Evolutionary conservation across 2,888 invertebrate genomes (phyloP).

Genomic region (Chydorus sphaericus): DNA sequence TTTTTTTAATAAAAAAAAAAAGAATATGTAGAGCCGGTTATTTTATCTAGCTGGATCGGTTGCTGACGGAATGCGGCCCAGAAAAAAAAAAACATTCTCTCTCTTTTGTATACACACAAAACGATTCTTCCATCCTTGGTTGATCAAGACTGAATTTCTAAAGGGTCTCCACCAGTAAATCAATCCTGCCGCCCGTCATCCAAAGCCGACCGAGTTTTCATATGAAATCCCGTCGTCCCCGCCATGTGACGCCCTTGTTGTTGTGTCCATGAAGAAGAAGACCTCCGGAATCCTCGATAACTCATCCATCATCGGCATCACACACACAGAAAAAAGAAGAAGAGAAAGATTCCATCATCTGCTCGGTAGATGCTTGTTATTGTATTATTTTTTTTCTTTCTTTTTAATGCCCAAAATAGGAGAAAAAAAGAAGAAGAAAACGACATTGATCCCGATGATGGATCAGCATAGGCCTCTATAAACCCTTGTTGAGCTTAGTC

Average conservation of each 20-base stretch:
- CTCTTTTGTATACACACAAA: too few relatives aligned
- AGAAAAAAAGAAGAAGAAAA: not conserved
- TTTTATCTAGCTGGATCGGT: too few relatives aligned
- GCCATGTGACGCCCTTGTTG: not conserved
- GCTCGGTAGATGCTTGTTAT: not conserved
- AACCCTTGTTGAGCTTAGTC: constrained; percentile 17
- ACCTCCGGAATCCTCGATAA: not conserved
- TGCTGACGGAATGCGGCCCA: too few relatives aligned
- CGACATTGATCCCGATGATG: not conserved
- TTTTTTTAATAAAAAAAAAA: too few relatives aligned
- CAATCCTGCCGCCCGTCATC: not conserved
- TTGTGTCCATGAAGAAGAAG: too few relatives aligned
- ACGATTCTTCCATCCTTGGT: constrained; percentile 5
- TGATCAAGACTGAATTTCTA: constrained; percentile 2
- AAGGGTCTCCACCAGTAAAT: constrained; percentile 4
- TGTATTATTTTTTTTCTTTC: not conserved
- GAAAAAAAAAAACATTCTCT: too few relatives aligned
- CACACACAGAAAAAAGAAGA: not conserved
- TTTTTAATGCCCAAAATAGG: not conserved
- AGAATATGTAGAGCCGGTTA: too few relatives aligned
- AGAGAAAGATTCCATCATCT: constrained; percentile 2
- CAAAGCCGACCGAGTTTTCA: not conserved
- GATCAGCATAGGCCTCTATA: not conserved
- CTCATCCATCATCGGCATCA: constrained; percentile 8
- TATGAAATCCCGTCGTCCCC: not conserved